Base-by-base conservation (phyloP, 2,888 invertebrate genomes). In the Rhorus exstirpatorius region DNA sequence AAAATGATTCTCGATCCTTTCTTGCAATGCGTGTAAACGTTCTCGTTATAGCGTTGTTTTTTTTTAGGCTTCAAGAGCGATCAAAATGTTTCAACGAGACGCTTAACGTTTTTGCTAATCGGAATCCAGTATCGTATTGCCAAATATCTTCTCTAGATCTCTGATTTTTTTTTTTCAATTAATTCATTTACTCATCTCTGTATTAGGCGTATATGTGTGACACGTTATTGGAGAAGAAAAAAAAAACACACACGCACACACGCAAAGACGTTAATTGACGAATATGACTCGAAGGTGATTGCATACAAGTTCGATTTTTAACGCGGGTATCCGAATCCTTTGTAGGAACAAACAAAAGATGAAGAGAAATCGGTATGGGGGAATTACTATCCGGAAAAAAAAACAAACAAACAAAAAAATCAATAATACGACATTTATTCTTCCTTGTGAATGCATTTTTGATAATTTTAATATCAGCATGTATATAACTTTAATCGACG, bases 261-360 rank as follows among this genome's bases (percentile, higher is more conserved):
- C 61, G 35, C 17, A 26, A 31, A 4, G 19, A 12, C 26, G 38
- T 44, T 49, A 19, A 67, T 46, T 51, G 35, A 49, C 60, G 76
- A n/a, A n/a, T n/a, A n/a, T n/a, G n/a, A n/a, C 61, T 81, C 72
- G 72, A 65, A n/a, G 46, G 65, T 67, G 49, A 61, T 61, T 38
- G 76, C 72, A 68, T 79, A 58, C 70, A 82, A 82, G 82, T 82
- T 82, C 82, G 78, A 82, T 79, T 79, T 82, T 75, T 71, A 82
- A 82, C 78, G 78, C 82, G 82, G 82, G 74, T 82, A 75, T 75
- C n/a, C 70, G 65, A 78, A 58, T 75, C 44, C 65, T 70, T 67
- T 74, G 49, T 75, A 49, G 74, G 72, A 67, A 74, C 35, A 21
- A 49, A 19, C 53, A 44, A 46, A 17, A 46, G 14, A 65, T 49